These are phyloP conservation scores for Tetropium fuscum DNA, from an alignment of 2,888 invertebrate genomes.

Conservation along the genomic window DNA sequence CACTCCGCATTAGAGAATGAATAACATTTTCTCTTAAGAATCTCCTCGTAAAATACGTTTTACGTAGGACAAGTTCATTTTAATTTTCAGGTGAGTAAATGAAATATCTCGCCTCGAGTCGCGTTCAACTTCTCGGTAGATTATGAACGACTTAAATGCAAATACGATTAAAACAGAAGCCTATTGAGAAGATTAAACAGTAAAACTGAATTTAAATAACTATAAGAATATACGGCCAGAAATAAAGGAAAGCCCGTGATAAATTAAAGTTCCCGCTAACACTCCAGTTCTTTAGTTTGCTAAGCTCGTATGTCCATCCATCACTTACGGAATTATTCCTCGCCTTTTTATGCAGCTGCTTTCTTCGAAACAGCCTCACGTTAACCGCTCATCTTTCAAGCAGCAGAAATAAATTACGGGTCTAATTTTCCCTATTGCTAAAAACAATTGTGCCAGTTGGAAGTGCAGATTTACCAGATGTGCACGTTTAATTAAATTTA, in stretches of 20 bases:
- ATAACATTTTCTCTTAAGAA: too few species aligned
- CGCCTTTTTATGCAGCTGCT: constrained; percentile 2
- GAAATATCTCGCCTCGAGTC: constrained; percentile 13
- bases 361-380: constrained; percentile 17
- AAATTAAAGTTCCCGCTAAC: background rate
- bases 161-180: constrained; percentile 30
- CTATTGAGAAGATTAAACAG: constrained; percentile 29
- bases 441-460: constrained; percentile 12
- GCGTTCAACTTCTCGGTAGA: constrained; percentile 15
- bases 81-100: constrained; percentile 25
- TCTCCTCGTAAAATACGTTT: too few species aligned
- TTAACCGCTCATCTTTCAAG: constrained; percentile 20
- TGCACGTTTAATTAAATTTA: constrained; percentile 26
- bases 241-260: background rate
- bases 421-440: constrained; percentile 22
- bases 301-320: constrained; percentile 24
- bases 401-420: constrained; percentile 21
- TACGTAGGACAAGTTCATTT: background rate
- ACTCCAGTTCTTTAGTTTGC: constrained; percentile 9
- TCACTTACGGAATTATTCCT: constrained; percentile 23
- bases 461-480: constrained; percentile 25
- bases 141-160: constrained; percentile 36
- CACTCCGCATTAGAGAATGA: too few species aligned
- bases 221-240: background rate
- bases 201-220: constrained; percentile 33